Conservation (phyloP, 2,888 invertebrate species). For the Dichetophora obliterata region DNA sequence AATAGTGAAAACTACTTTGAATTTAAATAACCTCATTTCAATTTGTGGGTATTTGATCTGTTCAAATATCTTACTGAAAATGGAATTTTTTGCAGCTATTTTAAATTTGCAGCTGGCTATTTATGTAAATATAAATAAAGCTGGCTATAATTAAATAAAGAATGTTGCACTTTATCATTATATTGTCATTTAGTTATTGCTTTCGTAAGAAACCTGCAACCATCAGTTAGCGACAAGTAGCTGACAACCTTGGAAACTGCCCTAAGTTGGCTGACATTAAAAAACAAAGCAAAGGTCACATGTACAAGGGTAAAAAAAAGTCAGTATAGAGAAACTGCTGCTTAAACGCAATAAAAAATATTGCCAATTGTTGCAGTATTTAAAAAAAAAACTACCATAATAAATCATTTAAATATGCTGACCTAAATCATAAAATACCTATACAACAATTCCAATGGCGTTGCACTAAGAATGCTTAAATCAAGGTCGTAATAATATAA, state of each 20-base stretch:
- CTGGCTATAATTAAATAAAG: too few relatives aligned
- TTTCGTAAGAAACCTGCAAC: background rate
- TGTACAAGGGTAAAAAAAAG: background rate
- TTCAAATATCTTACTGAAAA: too few relatives aligned
- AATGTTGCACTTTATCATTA: too few relatives aligned
- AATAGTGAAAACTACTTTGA: too few relatives aligned
- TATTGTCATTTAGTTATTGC: background rate
- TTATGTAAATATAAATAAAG: too few relatives aligned
- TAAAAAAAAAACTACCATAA: background rate
- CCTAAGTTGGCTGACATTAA: background rate
- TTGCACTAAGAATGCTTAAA: background rate
- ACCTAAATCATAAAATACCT: too few relatives aligned
- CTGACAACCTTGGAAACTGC: background rate
- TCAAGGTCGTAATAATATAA: constrained; percentile 14
- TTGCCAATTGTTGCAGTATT: background rate
- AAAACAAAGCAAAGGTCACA: constrained; percentile 1
- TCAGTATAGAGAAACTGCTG: too few relatives aligned
- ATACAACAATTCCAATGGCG: too few relatives aligned
- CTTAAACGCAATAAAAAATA: background rate
- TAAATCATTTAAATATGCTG: constrained; percentile 34
- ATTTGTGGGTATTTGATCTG: background rate
- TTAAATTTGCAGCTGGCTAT: too few relatives aligned
- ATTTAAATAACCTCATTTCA: too few relatives aligned
- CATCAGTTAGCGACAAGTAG: background rate
- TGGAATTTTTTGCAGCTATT: too few relatives aligned